Evolutionary conservation across 2,797 vertebrate species (phyloP), one percentile per base, ranked within the genome.

Genomic region (Lerista edwardsae): DNA sequence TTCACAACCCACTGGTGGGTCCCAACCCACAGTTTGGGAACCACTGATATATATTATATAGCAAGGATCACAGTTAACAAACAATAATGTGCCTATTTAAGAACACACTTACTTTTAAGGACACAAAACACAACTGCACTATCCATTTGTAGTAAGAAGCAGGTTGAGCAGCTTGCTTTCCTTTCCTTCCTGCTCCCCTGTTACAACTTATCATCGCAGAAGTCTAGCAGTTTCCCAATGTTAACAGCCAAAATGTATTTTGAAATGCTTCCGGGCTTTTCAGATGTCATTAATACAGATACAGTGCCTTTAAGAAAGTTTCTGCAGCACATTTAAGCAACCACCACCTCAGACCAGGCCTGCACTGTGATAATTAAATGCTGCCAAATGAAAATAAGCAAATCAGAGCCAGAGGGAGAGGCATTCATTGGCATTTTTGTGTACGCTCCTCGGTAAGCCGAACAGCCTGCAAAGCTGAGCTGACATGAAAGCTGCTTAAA

Each of bases 251-350:
- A 47, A 2, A 80, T 14, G 29, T 44, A 55, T 12, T 83, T 11
- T 0, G 19, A 76, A 36, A 76, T 29, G 21, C 61, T 0, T 7
- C 15, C 17, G 11, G 8, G 14, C 4, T 25, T 3, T 25, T 1
- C 39, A 73, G n/a, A 19, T 64, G 0, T 4, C 84, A 82, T 41
- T 88, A 80, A 29, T 84, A 27, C 80, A 41, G 10, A 11, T 5
- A 15, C 31, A n/a, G n/a, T 27, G 7, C 7, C 12, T n/a, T n/a
- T 51, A 77, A 75, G 68, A 4, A n/a, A 29, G 17, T 47, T 44
- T 47, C 5, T 62, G 1, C 23, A 74, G 23, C 0, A 41, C 25
- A 2, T 80, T 47, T 12, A 76, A 19, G 51, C 51, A 41, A 21
- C 14, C n/a, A 7, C 19, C 62, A 11, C 41, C 57, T 57, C 11